A percentile compares a stretch with the other conserved stretches of the same genome.
Evolutionary conservation across 2,797 vertebrate genomes (phyloP).

Genomic region (Hephaestus fuliginosus): DNA sequence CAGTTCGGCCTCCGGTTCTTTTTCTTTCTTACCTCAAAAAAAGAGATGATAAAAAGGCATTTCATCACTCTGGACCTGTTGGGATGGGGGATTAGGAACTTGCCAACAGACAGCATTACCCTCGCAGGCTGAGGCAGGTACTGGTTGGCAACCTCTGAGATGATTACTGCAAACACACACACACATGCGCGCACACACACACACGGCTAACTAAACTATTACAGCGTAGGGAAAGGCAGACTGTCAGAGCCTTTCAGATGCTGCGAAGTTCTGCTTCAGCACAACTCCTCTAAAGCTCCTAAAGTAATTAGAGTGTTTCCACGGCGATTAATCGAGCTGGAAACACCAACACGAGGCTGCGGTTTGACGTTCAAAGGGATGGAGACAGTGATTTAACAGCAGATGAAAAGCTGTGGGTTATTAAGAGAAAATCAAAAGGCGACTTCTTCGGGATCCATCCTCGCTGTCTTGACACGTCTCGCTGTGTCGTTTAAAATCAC

Average conservation of each 20-base stretch:
- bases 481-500: neutral
- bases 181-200: conserved; percentile 18
- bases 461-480: neutral
- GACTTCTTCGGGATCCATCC: neutral
- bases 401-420: conserved; percentile 34
- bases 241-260: conserved; percentile 17
- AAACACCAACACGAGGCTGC: conserved; percentile 28
- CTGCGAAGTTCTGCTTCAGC: conserved; percentile 16
- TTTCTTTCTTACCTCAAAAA: conserved; percentile 20
- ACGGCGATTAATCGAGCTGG: conserved; percentile 36
- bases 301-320: conserved; percentile 67
- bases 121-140: conserved; percentile 74
- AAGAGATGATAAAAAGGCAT: conserved; percentile 36
- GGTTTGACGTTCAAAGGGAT: conserved; percentile 14
- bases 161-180: conserved; percentile 47
- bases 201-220: conserved; percentile 39
- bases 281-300: neutral
- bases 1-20: conserved; percentile 5
- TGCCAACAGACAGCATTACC: conserved; percentile 61
- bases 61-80: conserved; percentile 43
- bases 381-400: conserved; percentile 11
- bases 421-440: neutral
- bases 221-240: conserved; percentile 6
- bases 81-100: conserved; percentile 54
- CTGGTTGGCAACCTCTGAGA: conserved; percentile 49